Evolutionary conservation across 1,140 invertebrate genomes (phyloP), one percentile per base, ranked within the genome.

Genomic region (Drosophila seguyi): DNA sequence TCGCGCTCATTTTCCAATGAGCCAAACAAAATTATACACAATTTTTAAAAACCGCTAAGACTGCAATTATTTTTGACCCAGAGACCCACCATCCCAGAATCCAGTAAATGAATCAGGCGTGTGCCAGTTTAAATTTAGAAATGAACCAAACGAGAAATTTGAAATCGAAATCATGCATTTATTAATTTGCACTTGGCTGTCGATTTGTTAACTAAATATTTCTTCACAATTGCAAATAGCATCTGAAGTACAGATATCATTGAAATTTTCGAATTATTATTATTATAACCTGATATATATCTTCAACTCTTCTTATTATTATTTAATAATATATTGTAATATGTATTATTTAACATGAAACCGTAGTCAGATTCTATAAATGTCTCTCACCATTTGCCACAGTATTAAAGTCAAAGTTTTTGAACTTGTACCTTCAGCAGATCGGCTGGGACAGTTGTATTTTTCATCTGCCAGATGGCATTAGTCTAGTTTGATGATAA

Each of bases 401-500:
- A 18, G 4, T n/a, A 10, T 38, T 36, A 13, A 11, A 31, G 5
- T 41, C 16, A 29, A 20, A 20, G 18, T 11, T 18, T 16, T n/a
- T 42, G 18, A 42, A 20, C 44, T 25, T 47, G 22, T 18, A 18
- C 22, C 14, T 29, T 0, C n/a, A 36, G 13, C 11, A 31, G 8
- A 56, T 48, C 11, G 25, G 0, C 31, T 47, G n/a, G 11, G 48
- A 45, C 72, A 63, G 36, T 42, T 74, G 13, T 31, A 41, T 45
- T 27, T n/a, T 55, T n/a, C 57, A 45, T 39, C 39, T 59, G 47
- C 47, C 55, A 45, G 29, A 8, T 18, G n/a, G 48, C 57, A 72
- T 50, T 75, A 58, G 13, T 36, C 42, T 44, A 61, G 45, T 39
- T 53, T 73, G 44, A 67, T 42, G 38, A 7, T 48, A 42, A 68